Conservation (phyloP, 2,888 invertebrate genomes). For the Cephonodes hylas region DNA sequence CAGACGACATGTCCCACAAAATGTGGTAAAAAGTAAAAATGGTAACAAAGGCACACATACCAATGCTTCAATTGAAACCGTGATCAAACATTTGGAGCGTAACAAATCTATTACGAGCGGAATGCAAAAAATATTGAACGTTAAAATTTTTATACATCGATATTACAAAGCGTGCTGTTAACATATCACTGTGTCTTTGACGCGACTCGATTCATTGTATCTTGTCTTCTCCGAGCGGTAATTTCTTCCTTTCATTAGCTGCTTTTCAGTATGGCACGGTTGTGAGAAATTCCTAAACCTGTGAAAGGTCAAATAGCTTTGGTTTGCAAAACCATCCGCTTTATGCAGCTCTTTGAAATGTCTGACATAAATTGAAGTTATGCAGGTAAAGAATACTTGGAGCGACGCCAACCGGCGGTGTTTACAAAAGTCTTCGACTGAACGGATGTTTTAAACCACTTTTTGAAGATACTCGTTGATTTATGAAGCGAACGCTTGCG, state of each 20-base stretch:
- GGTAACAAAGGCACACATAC: background rate
- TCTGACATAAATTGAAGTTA: slow-evolving; percentile 13
- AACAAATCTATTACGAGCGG: background rate
- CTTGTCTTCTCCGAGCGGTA: background rate
- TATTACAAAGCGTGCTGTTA: background rate
- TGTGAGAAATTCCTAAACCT: background rate
- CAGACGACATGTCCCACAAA: background rate
- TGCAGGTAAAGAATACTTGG: slow-evolving; percentile 24
- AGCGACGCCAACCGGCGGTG: slow-evolving; percentile 19
- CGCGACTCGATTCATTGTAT: background rate
- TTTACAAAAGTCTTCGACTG: slow-evolving; percentile 12
- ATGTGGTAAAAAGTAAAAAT: background rate
- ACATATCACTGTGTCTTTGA: background rate
- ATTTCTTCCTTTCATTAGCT: background rate
- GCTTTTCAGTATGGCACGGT: background rate
- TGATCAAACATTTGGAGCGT: background rate
- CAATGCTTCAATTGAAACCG: background rate
- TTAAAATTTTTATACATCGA: background rate
- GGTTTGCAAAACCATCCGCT: background rate
- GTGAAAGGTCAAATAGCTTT: slow-evolving; percentile 4
- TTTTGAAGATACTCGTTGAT: slow-evolving; percentile 8
- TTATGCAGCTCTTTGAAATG: background rate
- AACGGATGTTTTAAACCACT: slow-evolving; percentile 15
- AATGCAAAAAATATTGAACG: background rate
- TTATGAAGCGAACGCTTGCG: background rate